Percentiles rank a stretch among this genome's conserved stretches.
phyloP scores from a whole-genome alignment of 1,140 invertebrate species.

The Drosophila nannoptera region DNA sequence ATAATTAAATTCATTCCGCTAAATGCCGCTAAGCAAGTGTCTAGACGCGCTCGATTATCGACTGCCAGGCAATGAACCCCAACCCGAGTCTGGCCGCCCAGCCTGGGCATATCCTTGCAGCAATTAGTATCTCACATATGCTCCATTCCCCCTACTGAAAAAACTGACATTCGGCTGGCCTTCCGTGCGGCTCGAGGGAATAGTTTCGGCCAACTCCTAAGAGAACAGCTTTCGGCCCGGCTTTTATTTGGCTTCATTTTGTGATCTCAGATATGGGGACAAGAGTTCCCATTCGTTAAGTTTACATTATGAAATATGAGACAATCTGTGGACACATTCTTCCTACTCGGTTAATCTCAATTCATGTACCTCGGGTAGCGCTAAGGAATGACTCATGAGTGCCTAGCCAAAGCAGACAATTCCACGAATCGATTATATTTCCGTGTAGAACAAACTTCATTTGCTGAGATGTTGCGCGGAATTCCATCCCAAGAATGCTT shows the following conservation, averaged over 20 bases:
- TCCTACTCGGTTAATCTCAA: too few relatives aligned
- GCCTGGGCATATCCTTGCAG: too few relatives aligned
- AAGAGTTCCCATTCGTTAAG: slow-evolving; percentile 9
- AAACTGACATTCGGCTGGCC: background rate
- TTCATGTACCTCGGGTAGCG: too few relatives aligned
- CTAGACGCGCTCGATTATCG: slow-evolving; percentile 38
- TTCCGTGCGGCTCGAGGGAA: slow-evolving; percentile 2
- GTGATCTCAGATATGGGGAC: slow-evolving; percentile 22
- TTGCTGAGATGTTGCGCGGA: background rate
- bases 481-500: background rate
- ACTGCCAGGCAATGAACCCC: slow-evolving; percentile 2
- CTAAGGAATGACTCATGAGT: too few relatives aligned
- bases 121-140: too few relatives aligned
- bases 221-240: slow-evolving; percentile 10
- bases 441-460: background rate
- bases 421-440: background rate
- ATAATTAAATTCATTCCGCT: slow-evolving; percentile 3
- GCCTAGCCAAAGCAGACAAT: too few relatives aligned
- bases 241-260: slow-evolving; percentile 27
- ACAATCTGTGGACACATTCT: slow-evolving; percentile 11
- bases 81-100: background rate
- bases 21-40: slow-evolving; percentile 45
- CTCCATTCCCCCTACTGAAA: too few relatives aligned
- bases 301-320: slow-evolving; percentile 6
- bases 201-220: slow-evolving; percentile 4